Base-by-base conservation (phyloP, 2,113 vertebrate species). In the Fregata magnificens region DNA sequence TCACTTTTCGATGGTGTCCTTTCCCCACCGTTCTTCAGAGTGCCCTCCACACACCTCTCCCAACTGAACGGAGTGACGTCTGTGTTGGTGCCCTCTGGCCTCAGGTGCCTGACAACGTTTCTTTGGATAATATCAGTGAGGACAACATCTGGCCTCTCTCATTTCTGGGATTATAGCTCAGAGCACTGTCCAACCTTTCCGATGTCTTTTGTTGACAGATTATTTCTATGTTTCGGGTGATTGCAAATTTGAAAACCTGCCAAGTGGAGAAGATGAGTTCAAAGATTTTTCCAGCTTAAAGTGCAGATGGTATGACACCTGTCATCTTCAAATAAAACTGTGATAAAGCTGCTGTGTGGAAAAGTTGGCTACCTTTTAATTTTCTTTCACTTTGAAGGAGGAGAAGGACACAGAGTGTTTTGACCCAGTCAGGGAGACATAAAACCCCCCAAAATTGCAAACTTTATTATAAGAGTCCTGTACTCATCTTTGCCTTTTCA, bases 51-150 rank as follows among this genome's bases (percentile, higher is more conserved):
- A 70, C 9, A 11, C 4, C 5, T 38, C 10, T 82, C 31, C 31
- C 10, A 79, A 0, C 9, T 21, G 11, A 3, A 1, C 1, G 2
- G 9, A 8, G 7, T 78, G 52, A 13, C 2, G 2, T 62, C 32
- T 78, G 10, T 6, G 38, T 81, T 38, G 38, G 8, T 82, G 38
- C 15, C 32, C 61, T 67, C 36, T 63, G 24, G 32, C 55, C 36
- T 66, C 4, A 18, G 28, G 10, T 77, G 20, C 42, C 55, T 94
- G 77, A 78, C 34, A 78, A 42, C 36, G 20, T 84, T 84, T 72
- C n/a, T 86, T 84, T 45, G 29, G 38, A 67, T 77, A 73, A 20
- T 28, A 82, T 13, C 58, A 49, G 15, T 13, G 16, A 85, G 16
- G 14, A 69, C 36, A 82, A 69, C 22, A 47, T 44, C 67, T 86